A percentile compares a stretch with the other conserved stretches of the same genome.
Conservation (phyloP, 2,113 vertebrate species). For the Octodon degus region DNA sequence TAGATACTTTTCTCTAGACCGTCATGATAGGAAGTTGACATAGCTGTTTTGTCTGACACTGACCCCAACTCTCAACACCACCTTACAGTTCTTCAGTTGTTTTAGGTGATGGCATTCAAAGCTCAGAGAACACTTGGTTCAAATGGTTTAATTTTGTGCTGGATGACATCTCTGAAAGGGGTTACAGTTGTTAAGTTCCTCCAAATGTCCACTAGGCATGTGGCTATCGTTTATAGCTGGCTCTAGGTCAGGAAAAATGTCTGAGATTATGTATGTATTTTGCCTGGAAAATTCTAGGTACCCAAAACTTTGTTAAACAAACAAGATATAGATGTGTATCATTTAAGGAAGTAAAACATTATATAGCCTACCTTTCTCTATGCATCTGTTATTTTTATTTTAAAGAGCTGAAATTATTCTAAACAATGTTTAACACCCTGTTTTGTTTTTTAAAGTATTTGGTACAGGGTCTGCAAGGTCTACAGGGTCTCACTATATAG, state of each 20-base stretch:
- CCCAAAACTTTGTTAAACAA: constrained; percentile 1
- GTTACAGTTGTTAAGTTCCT: not conserved
- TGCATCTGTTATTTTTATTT: not conserved
- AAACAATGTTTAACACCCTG: not conserved
- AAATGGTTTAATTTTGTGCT: constrained; percentile 43
- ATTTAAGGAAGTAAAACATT: constrained; percentile 22
- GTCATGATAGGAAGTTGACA: not conserved
- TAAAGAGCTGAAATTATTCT: constrained; percentile 8
- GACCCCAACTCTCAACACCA: not conserved
- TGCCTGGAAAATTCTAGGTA: not conserved
- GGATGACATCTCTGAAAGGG: not conserved
- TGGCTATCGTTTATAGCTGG: not conserved
- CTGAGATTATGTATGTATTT: not conserved
- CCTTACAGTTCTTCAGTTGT: not conserved
- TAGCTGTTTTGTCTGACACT: not conserved
- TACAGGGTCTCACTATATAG: too few relatives aligned
- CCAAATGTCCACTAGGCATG: constrained; percentile 10
- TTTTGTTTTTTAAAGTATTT: too few relatives aligned
- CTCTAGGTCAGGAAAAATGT: not conserved
- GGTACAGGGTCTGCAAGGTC: too few relatives aligned
- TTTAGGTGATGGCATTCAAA: not conserved
- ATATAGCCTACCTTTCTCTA: not conserved
- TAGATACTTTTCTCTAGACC: not conserved
- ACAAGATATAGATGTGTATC: constrained; percentile 25
- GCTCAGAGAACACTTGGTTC: not conserved